Conservation (phyloP, 2,113 vertebrate species). For the Urocitellus parryii region DNA sequence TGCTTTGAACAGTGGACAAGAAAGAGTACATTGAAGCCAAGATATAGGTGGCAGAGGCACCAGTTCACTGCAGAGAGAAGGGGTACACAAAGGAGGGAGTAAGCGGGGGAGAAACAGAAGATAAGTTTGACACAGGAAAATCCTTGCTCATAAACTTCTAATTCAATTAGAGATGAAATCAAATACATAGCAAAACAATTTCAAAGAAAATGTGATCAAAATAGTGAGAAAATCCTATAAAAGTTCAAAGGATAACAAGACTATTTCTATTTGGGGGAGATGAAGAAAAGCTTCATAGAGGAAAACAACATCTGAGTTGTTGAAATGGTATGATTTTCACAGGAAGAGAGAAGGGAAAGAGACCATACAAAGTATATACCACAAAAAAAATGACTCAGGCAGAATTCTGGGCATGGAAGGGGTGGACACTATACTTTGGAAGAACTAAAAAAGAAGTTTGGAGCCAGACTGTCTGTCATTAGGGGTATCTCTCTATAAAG, state of each 20-base stretch:
- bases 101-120: too few species aligned
- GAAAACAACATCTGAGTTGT: not conserved
- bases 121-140: too few species aligned
- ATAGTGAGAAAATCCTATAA: not conserved
- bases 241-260: not conserved
- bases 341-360: not conserved
- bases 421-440: not conserved
- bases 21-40: too few species aligned
- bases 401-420: not conserved
- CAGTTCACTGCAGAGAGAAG: too few species aligned
- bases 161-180: conserved; percentile 49
- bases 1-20: too few species aligned
- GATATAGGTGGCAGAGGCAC: too few species aligned
- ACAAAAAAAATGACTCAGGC: not conserved
- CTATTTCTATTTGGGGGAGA: not conserved
- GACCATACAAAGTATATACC: not conserved
- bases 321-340: not conserved
- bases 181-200: not conserved
- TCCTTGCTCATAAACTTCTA: not conserved
- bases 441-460: not conserved
- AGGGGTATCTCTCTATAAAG: not conserved
- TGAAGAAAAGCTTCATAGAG: not conserved
- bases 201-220: not conserved
- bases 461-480: not conserved
- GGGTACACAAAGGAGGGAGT: too few species aligned